These are phyloP conservation scores for Poecilobothrus nobilitatus DNA, from an alignment of 2,888 invertebrate genomes.

Conservation along the genomic window DNA sequence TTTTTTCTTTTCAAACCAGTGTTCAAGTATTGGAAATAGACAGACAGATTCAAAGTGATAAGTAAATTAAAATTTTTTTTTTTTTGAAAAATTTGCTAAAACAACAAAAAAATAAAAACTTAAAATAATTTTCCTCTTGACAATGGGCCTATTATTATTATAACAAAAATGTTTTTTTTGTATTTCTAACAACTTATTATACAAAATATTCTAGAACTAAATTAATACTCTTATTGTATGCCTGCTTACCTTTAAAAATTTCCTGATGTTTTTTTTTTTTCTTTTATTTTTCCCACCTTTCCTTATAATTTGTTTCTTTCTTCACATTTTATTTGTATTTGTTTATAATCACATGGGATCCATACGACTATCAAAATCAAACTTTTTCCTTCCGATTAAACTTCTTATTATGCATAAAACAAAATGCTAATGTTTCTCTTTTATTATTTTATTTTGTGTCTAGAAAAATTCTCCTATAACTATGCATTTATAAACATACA, in stretches of 20 bases:
- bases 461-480: not conserved
- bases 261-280: not conserved
- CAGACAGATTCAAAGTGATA: too few species aligned
- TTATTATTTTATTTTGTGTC: not conserved
- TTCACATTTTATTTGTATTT: not conserved
- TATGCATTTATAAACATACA: not conserved
- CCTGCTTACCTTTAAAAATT: not conserved
- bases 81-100: too few species aligned
- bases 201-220: too few species aligned
- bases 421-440: not conserved
- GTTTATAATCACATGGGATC: not conserved
- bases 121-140: not conserved
- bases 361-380: not conserved
- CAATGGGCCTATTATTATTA: not conserved
- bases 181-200: too few species aligned
- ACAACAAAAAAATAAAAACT: not conserved
- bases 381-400: conserved; percentile 6
- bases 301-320: not conserved
- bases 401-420: conserved; percentile 5
- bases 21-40: too few species aligned
- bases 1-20: too few species aligned
- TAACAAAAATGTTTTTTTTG: too few species aligned
- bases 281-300: not conserved
- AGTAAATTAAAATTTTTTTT: too few species aligned
- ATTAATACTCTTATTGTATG: not conserved